Base-by-base conservation (phyloP, 1,140 invertebrate species). In the Mactra quadrangularis region DNA sequence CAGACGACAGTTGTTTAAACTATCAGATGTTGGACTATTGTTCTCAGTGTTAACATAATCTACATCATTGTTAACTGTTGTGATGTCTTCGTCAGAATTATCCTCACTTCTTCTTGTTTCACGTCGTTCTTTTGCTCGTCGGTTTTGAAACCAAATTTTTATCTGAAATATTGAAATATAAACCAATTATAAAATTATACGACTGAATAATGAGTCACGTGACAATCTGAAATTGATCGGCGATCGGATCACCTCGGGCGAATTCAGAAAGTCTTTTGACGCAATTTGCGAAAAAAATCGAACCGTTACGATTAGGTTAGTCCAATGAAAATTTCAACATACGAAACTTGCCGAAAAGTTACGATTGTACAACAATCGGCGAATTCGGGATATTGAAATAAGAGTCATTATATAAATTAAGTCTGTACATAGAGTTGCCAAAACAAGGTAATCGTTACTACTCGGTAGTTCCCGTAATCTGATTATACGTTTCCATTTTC, bases 141-240 rank as follows among this genome's bases (percentile, higher is more conserved):
- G n/a, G 57, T 76, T 76, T 76, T 62, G 57, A 64, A 76, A 76
- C 74, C 74, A 76, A 27, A 76, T 60, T 29, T 76, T 76, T 25
- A 52, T 76, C 74, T 76, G 74, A 17, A 76, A 62, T 41, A 41
- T 25, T 29, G 7, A 31, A 57, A 57, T 6, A 7, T 41, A 41
- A 41, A 41, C 38, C 6, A 7, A 15, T 41, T 41, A 41, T 41
- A 41, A 41, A 6, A 41, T 41, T 41, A 7, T 6, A 41, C n/a
- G n/a, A 41, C 38, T 15, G 15, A 41, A 41, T 15, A 41, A 41
- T 41, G 6, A 41, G n/a, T 41, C 15, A 7, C n/a, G 55, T 27
- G 27, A 27, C 2, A 27, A 57, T 57, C 7, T 27, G 52, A n/a
- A 53, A 11, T 53, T 6, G 3, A 53, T 7, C 6, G 6, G 52